Conservation (phyloP, 1,140 invertebrate species). For the Drosophila funebris region DNA sequence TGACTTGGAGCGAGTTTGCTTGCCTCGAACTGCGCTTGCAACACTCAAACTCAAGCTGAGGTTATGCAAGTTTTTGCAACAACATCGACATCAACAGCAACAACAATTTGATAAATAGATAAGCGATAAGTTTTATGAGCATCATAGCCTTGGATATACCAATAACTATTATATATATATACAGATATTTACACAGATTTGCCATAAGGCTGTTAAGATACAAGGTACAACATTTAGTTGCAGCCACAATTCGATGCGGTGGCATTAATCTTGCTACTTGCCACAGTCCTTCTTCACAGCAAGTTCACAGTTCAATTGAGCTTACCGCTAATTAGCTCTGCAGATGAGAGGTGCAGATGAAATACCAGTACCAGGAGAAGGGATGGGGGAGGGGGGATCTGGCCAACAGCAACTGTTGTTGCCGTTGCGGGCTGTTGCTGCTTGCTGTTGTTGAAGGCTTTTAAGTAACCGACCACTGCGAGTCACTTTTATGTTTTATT, state of each 20-base stretch:
- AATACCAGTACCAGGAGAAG: conserved; percentile 1
- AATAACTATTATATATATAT: not conserved
- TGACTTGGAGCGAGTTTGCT: not conserved
- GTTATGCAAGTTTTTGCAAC: conserved; percentile 24
- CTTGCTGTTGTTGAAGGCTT: conserved; percentile 35
- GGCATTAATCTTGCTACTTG: conserved; percentile 25
- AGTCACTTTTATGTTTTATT: conserved; percentile 76
- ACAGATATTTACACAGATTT: not conserved
- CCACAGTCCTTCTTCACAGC: not conserved
- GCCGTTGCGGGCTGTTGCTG: conserved; percentile 15
- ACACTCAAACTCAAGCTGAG: not conserved
- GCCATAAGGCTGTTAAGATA: not conserved
- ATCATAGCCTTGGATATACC: conserved; percentile 19
- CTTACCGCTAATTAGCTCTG: conserved; percentile 65
- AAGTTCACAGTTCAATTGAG: conserved; percentile 77
- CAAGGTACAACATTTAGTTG: conserved; percentile 9
- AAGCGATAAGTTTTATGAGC: conserved; percentile 55
- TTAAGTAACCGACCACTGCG: conserved; percentile 63
- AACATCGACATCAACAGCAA: conserved; percentile 8
- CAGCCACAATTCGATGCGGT: conserved; percentile 17
- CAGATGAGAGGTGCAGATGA: no score
- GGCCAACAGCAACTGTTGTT: conserved; percentile 25
- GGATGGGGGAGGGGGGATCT: not conserved
- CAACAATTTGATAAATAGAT: conserved; percentile 54
- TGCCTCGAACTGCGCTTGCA: not conserved